phyloP scores from a whole-genome alignment of 64 coral and sea anemone genomes.

The Montipora capricornis region DNA sequence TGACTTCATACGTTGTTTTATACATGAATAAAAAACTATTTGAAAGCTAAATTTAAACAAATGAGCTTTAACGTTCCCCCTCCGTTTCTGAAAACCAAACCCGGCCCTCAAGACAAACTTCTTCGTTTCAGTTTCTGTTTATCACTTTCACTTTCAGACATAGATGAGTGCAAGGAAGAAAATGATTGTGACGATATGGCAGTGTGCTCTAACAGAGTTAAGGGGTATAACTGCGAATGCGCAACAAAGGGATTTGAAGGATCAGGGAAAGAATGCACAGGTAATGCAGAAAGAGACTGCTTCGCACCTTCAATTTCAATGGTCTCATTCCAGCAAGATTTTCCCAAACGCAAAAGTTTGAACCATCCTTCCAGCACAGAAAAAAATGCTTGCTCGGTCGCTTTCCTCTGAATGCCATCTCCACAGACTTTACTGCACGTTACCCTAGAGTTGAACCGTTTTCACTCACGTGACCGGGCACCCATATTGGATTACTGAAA shows the following conservation, averaged over 20 bases:
- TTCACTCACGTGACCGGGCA: too few species aligned
- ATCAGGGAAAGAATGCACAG: slow-evolving; percentile 9
- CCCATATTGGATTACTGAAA: too few species aligned
- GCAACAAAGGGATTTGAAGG: not conserved
- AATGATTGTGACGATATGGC: slow-evolving; percentile 35
- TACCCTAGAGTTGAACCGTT: too few species aligned
- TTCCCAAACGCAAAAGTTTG: not conserved
- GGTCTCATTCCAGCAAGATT: not conserved
- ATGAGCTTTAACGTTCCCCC: too few species aligned
- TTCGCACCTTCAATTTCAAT: not conserved
- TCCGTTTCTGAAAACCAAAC: too few species aligned
- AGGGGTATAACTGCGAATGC: not conserved
- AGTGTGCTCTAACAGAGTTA: not conserved
- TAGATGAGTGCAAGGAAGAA: slow-evolving; percentile 7
- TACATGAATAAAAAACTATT: too few species aligned
- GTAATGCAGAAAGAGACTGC: not conserved
- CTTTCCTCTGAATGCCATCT: too few species aligned
- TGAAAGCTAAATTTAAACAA: too few species aligned
- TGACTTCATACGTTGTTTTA: too few species aligned
- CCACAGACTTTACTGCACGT: too few species aligned
- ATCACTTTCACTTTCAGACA: not conserved
- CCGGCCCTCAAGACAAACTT: too few species aligned
- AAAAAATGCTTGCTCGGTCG: too few species aligned
- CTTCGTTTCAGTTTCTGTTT: not conserved
- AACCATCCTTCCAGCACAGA: not conserved